Evolutionary conservation across 2,797 vertebrate species (phyloP), one percentile per base, ranked within the genome.

Genomic region (Sebastolobus altivelis): DNA sequence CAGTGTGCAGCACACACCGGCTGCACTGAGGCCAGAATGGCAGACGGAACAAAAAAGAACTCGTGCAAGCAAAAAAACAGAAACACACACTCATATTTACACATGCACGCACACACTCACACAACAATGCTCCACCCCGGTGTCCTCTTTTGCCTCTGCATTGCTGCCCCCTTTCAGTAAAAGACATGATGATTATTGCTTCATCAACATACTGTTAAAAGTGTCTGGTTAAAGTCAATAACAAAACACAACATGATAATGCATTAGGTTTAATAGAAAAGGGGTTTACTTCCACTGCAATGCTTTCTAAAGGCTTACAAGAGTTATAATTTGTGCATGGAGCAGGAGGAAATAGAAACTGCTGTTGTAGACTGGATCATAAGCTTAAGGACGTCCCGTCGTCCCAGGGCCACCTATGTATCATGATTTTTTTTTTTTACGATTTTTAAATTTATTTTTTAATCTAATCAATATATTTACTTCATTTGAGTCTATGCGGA

Each of bases 31-130:
- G 84, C 88, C 85, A 79, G 80, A 77, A 90, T 84, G 89, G 87
- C 89, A 92, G 84, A 88, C 84, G 59, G 88, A 94, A 88, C 81
- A 91, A 91, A 92, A 74, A 82, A 55, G 75, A 82, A 70, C 82
- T 84, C 73, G 72, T 68, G 78, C 86, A 88, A 77, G 25, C 40
- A 62, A 78, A 25, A 40, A 65, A 12, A 68, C 33, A 77, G 33
- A 52, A 68, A 38, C 14, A 54, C 33, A 65, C 18, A 70, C 56
- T 4, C 46, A 31, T 18, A 46, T 20, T 49, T 4, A 20, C 62
- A 37, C 11, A 72, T 46, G 74, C 62, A 58, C n/a, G 72, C n/a
- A 46, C 49, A 62, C 38, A 49, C 46, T 43, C 40, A 1, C 22
- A 74, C 43, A 67, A 40, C 63, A 75, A 62, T 33, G 55, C 63